Evolutionary conservation across 1,140 invertebrate species (phyloP).

Genomic region (Brachionus rubens): DNA sequence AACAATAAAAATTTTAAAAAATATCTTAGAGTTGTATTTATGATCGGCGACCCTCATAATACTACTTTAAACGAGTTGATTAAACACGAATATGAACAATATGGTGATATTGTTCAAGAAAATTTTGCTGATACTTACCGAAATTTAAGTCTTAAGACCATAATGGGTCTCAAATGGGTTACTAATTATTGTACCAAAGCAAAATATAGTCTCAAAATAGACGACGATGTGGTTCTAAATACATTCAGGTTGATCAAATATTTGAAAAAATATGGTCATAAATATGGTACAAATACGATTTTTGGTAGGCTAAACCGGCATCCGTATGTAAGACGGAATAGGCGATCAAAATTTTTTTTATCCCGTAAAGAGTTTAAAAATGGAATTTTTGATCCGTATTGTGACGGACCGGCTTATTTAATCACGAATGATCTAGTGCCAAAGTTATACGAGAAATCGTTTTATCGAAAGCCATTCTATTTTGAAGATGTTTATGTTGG

Average conservation of each 20-base stretch:
- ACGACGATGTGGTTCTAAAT: slow-evolving; percentile 50
- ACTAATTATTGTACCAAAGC: slow-evolving; percentile 46
- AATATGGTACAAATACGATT: no score
- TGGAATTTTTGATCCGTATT: no score
- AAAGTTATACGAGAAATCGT: no score
- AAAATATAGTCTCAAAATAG: slow-evolving; percentile 47
- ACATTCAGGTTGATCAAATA: slow-evolving; percentile 3
- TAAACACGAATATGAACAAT: slow-evolving; percentile 46
- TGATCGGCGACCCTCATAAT: slow-evolving; percentile 42
- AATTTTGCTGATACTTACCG: slow-evolving; percentile 49
- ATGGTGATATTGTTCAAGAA: slow-evolving; percentile 50
- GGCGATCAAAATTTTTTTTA: no score
- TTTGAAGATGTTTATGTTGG: no score
- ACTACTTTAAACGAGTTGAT: slow-evolving; percentile 4
- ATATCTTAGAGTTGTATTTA: slow-evolving; percentile 47
- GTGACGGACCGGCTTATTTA: no score
- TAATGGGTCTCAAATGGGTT: slow-evolving; percentile 50
- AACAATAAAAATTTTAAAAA: background rate
- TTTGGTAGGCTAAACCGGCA: no score
- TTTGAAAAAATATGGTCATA: no score
- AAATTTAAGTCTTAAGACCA: slow-evolving; percentile 48
- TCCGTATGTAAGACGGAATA: no score
- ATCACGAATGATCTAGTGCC: no score
- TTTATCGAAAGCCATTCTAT: no score
- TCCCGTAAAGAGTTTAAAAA: no score